Evolutionary conservation across 2,888 invertebrate species (phyloP), one percentile per base, ranked within the genome.

Genomic region (Erynnis tages): DNA sequence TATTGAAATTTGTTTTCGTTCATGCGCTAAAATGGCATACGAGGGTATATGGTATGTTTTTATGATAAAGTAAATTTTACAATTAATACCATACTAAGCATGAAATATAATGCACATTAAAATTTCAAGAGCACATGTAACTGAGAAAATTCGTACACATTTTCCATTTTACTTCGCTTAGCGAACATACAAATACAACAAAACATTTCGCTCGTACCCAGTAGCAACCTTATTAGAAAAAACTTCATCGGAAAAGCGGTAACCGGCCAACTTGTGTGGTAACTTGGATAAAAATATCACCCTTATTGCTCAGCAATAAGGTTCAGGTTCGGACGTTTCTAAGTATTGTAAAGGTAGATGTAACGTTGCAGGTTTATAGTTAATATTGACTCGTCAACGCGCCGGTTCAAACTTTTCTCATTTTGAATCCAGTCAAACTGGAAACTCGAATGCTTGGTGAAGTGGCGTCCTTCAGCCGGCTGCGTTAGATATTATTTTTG

Each of bases 361-460:
- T 65, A 76, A 71, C 49, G 61, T 69, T 60, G 79, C 59, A 59
- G 63, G 69, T 76, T 77, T 77, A 80, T 81, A 82, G 82, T 82
- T 82, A 82, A 84, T 85, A 86, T 87, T 86, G 87, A 86, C 87
- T 85, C 84, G 82, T 79, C 80, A 81, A 79, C 82, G 78, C 80
- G 84, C 81, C 77, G 80, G 79, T 79, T 70, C 63, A 73, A 88
- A 88, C 88, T 88, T 88, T 88, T 86, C 88, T 88, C 88, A 88
- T 88, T 87, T 85, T 67, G 79, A 73, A 80, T 73, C 73, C 76
- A 81, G 75, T 71, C 69, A 69, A 75, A 74, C 74, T 71, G 67
- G 59, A 32, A 65, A 73, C 66, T 63, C 59, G 63, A 65, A 66
- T 59, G 58, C 30, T 48, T 38, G 41, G 21, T 62, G 60, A 62